Conservation (phyloP, 2,113 vertebrate genomes). For the Motacilla tschutschensis region DNA sequence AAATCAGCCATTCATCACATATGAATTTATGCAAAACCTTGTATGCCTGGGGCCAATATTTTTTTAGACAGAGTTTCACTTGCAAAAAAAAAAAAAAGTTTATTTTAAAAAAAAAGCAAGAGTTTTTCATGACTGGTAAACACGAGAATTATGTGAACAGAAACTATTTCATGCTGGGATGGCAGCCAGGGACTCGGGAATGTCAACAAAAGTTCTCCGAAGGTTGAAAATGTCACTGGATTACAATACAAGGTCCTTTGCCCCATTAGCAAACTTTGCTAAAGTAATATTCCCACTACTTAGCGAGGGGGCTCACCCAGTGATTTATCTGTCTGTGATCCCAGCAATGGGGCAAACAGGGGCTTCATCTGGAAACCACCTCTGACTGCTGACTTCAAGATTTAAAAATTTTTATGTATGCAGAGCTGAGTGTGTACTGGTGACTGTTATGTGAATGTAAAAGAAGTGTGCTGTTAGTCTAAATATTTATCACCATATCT, state of each 20-base stretch:
- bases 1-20: conserved; percentile 84
- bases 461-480: neutral
- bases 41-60: conserved; percentile 78
- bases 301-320: neutral
- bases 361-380: conserved; percentile 14
- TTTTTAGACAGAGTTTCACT: conserved; percentile 79
- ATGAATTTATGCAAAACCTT: conserved; percentile 82
- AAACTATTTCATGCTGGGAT: conserved; percentile 83
- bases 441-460: neutral
- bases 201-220: conserved; percentile 77
- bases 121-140: conserved; percentile 82
- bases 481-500: neutral
- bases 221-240: conserved; percentile 78
- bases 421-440: neutral
- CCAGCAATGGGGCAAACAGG: neutral
- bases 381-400: neutral
- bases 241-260: conserved; percentile 79
- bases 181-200: conserved; percentile 76
- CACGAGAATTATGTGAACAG: conserved; percentile 80
- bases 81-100: conserved; percentile 55
- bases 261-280: conserved; percentile 59
- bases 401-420: neutral
- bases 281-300: conserved; percentile 41
- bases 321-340: conserved; percentile 16
- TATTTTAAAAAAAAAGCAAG: conserved; percentile 68